Base-by-base conservation (phyloP, 2,797 vertebrate species). In the Phoebastria nigripes region DNA sequence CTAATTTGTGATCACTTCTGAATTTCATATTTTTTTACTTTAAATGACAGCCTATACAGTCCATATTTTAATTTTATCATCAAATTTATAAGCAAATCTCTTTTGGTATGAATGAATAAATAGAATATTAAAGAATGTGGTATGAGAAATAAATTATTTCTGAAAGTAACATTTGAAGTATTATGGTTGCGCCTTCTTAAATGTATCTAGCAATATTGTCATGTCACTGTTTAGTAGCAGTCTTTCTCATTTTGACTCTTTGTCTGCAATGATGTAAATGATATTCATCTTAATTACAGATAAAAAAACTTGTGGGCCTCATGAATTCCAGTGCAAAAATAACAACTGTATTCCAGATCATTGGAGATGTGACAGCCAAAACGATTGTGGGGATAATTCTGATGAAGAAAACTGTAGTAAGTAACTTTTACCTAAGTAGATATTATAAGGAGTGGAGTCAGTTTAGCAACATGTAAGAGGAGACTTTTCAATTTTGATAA, bases 301-400 rank as follows among this genome's bases (percentile, higher is more conserved):
- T 98, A 99, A 99, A 98, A 99, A 99, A 98, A 99, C 99, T 25
- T 99, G 99, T 87, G 99, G 99, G 73, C 99, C 99, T 97, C 99
- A 99, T 95, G 99, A 99, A 97, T 99, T 99, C 97, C 99, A 99
- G 94, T 99, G 99, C 86, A 98, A 99, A 98, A 99, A 99, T 98
- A 99, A 99, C 98, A 99, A 99, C 98, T 99, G 99, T 97, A 99
- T 99, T 97, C 99, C 99, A 22, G 99, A 99, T 97, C 99, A 99
- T 77, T 99, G 99, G 99, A 98, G 99, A 83, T 99, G 99, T 97
- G 99, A 99, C 98, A 99, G 99, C 95, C 99, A 99, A 97, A 99
- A 99, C 17, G 99, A 99, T 92, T 99, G 99, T 44, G 99, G 99
- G 95, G 99, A 99, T 97, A 99, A 99, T 98, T 99, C 99, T 35